phyloP scores from a whole-genome alignment of 1,140 invertebrate genomes.

The Drosophila bifasciata region DNA sequence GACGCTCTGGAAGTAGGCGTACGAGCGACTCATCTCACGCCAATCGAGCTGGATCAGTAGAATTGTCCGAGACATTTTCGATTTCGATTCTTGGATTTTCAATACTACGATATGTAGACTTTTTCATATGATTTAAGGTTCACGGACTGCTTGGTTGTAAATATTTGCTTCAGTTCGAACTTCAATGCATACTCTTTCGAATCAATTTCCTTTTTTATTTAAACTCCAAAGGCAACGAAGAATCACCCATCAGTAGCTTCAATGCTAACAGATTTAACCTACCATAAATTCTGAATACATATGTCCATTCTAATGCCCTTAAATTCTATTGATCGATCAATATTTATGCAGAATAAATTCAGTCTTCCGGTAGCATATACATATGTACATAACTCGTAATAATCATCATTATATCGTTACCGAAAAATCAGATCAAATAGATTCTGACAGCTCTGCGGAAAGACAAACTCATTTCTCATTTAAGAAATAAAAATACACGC shows the following conservation, averaged over 20 bases:
- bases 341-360: constrained; percentile 19
- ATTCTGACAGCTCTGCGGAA: constrained; percentile 32
- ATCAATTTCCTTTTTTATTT: no score
- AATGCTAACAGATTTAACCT: no score
- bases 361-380: background rate
- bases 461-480: constrained; percentile 40
- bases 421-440: constrained; percentile 39
- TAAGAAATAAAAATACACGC: constrained; percentile 33
- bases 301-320: no score
- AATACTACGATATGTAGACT: no score
- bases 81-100: no score
- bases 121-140: background rate
- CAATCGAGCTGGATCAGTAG: background rate
- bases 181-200: no score
- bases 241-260: no score
- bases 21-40: background rate
- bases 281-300: no score
- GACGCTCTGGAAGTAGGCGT: background rate
- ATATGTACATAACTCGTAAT: constrained; percentile 11
- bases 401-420: constrained; percentile 18
- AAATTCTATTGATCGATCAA: constrained; percentile 1
- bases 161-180: no score
- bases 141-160: no score
- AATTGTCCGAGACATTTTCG: background rate
- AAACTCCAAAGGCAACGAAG: no score